These are phyloP conservation scores for Halictus ligatus DNA, from an alignment of 2,888 invertebrate genomes.

Conservation along the genomic window DNA sequence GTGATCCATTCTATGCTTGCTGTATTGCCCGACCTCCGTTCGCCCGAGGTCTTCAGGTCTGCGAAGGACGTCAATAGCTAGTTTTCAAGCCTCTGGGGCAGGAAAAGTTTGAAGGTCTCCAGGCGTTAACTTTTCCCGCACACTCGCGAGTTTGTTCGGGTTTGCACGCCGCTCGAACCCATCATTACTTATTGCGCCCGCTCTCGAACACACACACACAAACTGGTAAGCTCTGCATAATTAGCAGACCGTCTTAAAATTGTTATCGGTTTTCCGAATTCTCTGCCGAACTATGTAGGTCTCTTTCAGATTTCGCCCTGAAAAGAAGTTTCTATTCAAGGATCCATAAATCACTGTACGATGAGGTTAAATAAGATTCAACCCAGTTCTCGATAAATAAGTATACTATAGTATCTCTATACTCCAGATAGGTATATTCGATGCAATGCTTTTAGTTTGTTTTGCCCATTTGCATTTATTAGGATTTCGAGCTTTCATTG, in stretches of 20 bases:
- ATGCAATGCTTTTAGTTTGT: background rate
- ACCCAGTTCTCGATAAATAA: background rate
- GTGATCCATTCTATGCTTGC: constrained; percentile 7
- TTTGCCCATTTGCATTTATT: no score
- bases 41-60: constrained; percentile 2
- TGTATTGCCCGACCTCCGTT: background rate
- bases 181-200: background rate
- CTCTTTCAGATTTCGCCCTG: background rate
- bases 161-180: background rate
- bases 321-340: background rate
- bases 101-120: background rate
- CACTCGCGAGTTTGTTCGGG: background rate
- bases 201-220: background rate
- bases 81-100: background rate
- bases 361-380: background rate
- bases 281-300: background rate
- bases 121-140: background rate
- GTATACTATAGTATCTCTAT: background rate
- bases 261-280: background rate
- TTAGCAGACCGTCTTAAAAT: constrained; percentile 1
- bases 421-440: background rate
- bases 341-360: background rate
- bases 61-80: background rate
- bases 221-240: constrained; percentile 1
- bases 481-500: no score